Conservation (phyloP, 2,888 invertebrate species). For the Drosophila formosana region DNA sequence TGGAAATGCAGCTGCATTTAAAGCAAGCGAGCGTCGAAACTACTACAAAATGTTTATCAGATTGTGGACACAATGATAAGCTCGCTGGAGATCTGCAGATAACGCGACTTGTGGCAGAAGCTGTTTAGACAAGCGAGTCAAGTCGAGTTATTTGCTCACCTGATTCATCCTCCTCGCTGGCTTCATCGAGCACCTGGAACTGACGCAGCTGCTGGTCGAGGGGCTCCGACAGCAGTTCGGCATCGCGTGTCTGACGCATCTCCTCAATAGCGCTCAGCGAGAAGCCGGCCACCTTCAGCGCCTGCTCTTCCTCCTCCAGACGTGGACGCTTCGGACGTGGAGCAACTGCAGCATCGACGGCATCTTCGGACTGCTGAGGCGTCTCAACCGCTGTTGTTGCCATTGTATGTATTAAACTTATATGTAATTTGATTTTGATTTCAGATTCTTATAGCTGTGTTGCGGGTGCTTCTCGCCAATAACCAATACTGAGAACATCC, state of each 20-base stretch:
- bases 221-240: slow-evolving; percentile 70
- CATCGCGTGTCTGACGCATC: slow-evolving; percentile 80
- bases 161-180: slow-evolving; percentile 84
- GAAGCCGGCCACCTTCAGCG: slow-evolving; percentile 82
- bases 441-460: slow-evolving; percentile 63
- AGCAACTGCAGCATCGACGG: background rate
- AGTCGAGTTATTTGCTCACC: slow-evolving; percentile 49
- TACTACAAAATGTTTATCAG: slow-evolving; percentile 62
- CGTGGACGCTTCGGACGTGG: slow-evolving; percentile 49
- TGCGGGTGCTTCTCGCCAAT: slow-evolving; percentile 83
- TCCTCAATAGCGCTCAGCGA: slow-evolving; percentile 83
- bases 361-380: background rate
- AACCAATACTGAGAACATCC: slow-evolving; percentile 86
- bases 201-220: slow-evolving; percentile 86
- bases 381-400: slow-evolving; percentile 21
- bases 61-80: slow-evolving; percentile 64
- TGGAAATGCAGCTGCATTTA: slow-evolving; percentile 35
- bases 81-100: slow-evolving; percentile 60
- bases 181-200: slow-evolving; percentile 89
- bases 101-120: slow-evolving; percentile 42
- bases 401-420: slow-evolving; percentile 30
- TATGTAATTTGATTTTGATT: slow-evolving; percentile 9
- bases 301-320: slow-evolving; percentile 62
- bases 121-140: slow-evolving; percentile 13
- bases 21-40: slow-evolving; percentile 1